Base-by-base conservation (phyloP, 2,888 invertebrate species). In the Drosophila anomalata region DNA sequence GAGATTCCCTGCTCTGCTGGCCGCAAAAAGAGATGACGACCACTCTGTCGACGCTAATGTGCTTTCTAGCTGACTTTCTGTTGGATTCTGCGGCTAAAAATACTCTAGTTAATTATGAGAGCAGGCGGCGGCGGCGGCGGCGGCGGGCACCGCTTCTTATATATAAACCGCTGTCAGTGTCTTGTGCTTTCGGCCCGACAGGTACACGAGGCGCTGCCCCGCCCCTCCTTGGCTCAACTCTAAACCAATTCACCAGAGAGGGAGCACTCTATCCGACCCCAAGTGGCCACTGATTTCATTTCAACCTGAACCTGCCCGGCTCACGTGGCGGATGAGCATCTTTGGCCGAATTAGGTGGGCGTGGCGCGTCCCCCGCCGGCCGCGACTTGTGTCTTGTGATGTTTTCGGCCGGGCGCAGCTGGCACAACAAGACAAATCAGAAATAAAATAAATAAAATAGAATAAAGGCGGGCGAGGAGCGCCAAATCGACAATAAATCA, bases 81-180 rank as follows among this genome's bases (percentile, higher is more conserved):
- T 55, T 73, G 75, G 58, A 42, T 68, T 73, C 73, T 72, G 36
- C 58, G 68, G 85, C 87, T 83, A 87, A 83, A 83, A 83, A 83
- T 83, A 83, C 86, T 76, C 65, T 78, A 83, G 87, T 83, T 83
- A 87, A 87, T 83, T 87, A 87, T 85, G 81, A 84, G 80, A 75
- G 75, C 61, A 56, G 66, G 51, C 72, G 60, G 44, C 36, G 12
- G 1, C 33, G 4, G 1, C 33, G 4, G 33, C 33, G 6, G n/a
- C 50, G 12, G 44, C 12, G 36, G 12, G 44, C 12, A 46, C 17
- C 44, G 44, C 50, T 58, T 72, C 12, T 55, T 72, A 14, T 44
- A 20, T 29, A 24, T 70, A 26, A 26, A 26, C 26, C 26, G 3
- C n/a, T 26, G 29, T 58, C 61, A 42, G 17, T 57, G 56, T 66